Conservation (phyloP, 2,888 invertebrate species). For the Schizotus pectinicornis region DNA sequence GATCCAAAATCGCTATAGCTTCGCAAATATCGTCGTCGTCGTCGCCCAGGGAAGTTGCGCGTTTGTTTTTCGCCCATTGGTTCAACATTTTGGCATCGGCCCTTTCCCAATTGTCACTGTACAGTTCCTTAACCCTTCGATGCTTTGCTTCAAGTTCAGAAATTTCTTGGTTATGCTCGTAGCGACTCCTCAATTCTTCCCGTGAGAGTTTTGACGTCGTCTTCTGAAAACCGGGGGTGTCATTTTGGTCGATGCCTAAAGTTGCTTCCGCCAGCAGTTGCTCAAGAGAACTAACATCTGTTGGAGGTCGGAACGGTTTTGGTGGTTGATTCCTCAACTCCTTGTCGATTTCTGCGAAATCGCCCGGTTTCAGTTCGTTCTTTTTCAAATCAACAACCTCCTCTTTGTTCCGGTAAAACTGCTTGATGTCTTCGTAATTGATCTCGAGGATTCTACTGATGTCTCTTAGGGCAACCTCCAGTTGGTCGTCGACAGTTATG, state of each 20-base stretch:
- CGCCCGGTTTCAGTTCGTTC: background rate
- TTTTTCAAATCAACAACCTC: background rate
- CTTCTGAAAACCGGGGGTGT: background rate
- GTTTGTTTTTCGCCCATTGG: background rate
- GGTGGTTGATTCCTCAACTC: background rate
- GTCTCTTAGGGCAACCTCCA: background rate
- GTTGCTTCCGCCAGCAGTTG: conserved; percentile 1
- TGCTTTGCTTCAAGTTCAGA: conserved; percentile 3
- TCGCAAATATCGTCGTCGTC: conserved; percentile 7
- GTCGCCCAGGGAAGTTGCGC: background rate
- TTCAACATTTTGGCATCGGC: background rate
- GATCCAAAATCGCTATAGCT: conserved; percentile 3
- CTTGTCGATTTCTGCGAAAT: background rate
- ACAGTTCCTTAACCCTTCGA: background rate
- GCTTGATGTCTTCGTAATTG: conserved; percentile 1
- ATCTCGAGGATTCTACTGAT: conserved; percentile 2
- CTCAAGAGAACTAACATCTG: background rate
- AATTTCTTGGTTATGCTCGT: background rate
- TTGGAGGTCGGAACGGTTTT: background rate
- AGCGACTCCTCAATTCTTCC: background rate
- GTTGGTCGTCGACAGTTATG: background rate
- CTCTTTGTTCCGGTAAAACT: background rate
- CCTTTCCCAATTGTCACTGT: conserved; percentile 6
- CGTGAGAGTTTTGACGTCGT: too few relatives aligned
- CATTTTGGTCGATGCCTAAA: conserved; percentile 5